These are phyloP conservation scores for Leptinotarsa rubiginosa DNA, from an alignment of 2,888 invertebrate species.

Conservation along the genomic window DNA sequence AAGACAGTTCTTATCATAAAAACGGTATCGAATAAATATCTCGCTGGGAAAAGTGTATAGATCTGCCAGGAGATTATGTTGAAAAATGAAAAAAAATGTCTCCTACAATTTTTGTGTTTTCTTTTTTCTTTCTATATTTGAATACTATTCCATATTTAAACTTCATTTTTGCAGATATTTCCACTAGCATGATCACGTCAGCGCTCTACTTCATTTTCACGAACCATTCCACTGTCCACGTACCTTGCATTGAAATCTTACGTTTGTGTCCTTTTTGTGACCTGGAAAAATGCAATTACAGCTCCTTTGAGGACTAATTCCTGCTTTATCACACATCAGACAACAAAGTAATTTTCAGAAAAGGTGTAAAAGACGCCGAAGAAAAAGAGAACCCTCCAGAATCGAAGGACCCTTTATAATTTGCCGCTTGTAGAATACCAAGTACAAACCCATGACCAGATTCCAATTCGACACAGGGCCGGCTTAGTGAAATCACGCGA, in stretches of 20 bases:
- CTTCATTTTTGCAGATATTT: too few species aligned
- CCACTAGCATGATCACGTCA: too few species aligned
- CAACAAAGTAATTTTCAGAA: constrained; percentile 20
- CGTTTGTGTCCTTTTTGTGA: constrained; percentile 7
- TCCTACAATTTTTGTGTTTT: too few species aligned
- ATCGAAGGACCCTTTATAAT: neutral
- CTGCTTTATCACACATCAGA: constrained; percentile 35
- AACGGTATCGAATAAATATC: too few species aligned
- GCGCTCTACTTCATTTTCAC: neutral
- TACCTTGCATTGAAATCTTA: neutral
- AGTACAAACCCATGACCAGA: neutral
- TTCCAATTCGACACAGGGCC: neutral
- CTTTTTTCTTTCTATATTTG: too few species aligned
- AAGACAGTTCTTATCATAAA: too few species aligned
- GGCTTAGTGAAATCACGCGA: neutral
- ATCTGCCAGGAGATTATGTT: too few species aligned
- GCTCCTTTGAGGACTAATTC: constrained; percentile 19
- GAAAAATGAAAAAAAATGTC: too few species aligned
- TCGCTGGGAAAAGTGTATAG: too few species aligned
- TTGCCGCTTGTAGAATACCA: neutral
- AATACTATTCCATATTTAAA: too few species aligned
- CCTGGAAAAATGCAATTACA: constrained; percentile 11
- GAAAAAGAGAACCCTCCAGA: neutral
- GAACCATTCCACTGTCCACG: neutral
- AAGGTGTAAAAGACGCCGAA: constrained; percentile 7